Evolutionary conservation across 2,888 invertebrate genomes (phyloP).

Genomic region (Anoplius nigerrimus): DNA sequence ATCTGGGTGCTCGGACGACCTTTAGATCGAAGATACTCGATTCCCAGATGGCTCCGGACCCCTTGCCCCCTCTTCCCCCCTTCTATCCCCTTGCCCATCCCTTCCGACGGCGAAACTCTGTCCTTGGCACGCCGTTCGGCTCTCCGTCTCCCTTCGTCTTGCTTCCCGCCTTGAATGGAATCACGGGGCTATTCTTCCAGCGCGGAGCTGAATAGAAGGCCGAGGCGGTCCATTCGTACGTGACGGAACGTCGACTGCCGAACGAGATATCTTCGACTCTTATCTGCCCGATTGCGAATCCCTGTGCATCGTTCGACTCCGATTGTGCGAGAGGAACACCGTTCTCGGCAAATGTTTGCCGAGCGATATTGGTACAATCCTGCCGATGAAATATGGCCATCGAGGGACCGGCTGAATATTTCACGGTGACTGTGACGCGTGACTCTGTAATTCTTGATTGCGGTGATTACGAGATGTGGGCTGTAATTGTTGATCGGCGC

Average conservation of each 20-base stretch:
- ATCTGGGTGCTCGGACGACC: slow-evolving; percentile 47
- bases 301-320: slow-evolving; percentile 1
- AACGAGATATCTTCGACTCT: slow-evolving; percentile 68
- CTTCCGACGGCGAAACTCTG: slow-evolving; percentile 19
- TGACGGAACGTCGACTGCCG: slow-evolving; percentile 64
- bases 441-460: too few species aligned
- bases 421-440: too few species aligned
- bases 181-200: slow-evolving; percentile 70
- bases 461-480: too few species aligned
- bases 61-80: slow-evolving; percentile 50
- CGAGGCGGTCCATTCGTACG: slow-evolving; percentile 56
- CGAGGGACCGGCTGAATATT: too few species aligned
- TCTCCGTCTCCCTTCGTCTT: slow-evolving; percentile 28
- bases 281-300: slow-evolving; percentile 64
- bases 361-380: too few species aligned
- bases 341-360: too few species aligned
- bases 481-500: too few species aligned
- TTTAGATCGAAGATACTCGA: slow-evolving; percentile 69
- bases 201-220: slow-evolving; percentile 55
- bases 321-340: slow-evolving; percentile 59
- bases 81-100: slow-evolving; percentile 24
- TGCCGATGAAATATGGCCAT: too few species aligned
- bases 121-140: slow-evolving; percentile 2
- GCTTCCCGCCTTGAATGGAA: slow-evolving; percentile 65
- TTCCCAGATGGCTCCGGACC: slow-evolving; percentile 65